Percentiles rank a stretch among this genome's conserved stretches.
phyloP scores from a whole-genome alignment of 1,140 invertebrate species.

The Achatina immaculata region DNA sequence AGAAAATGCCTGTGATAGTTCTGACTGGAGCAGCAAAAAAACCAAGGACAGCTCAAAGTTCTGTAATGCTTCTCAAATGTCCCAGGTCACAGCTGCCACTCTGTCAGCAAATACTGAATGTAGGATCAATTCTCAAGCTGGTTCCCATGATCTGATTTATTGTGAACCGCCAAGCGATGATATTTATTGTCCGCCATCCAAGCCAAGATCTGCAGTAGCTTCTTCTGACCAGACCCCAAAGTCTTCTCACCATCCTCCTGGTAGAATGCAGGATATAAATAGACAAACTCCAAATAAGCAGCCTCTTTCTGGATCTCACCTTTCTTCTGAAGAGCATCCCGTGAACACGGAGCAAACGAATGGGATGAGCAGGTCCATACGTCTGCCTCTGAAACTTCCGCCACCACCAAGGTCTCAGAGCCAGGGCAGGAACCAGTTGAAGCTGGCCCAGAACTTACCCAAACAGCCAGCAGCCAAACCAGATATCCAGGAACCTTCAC shows the following conservation, averaged over 20 bases:
- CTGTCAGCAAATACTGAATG: background rate
- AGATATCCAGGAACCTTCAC: background rate
- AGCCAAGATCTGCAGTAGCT: background rate
- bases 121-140: background rate
- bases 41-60: background rate
- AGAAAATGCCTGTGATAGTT: background rate
- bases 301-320: background rate
- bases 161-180: constrained; percentile 40
- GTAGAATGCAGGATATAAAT: background rate
- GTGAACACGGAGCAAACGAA: background rate
- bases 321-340: background rate
- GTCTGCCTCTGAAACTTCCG: background rate
- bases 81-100: background rate
- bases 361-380: background rate
- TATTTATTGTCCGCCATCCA: background rate
- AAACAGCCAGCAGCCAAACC: background rate
- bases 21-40: background rate
- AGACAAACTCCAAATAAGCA: background rate
- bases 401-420: background rate
- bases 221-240: background rate
- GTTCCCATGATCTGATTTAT: constrained; percentile 14
- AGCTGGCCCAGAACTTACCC: background rate
- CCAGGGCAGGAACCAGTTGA: background rate
- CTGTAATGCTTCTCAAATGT: background rate
- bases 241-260: background rate